phyloP scores from a whole-genome alignment of 2,888 invertebrate genomes.

The Calameuta pallipes region DNA sequence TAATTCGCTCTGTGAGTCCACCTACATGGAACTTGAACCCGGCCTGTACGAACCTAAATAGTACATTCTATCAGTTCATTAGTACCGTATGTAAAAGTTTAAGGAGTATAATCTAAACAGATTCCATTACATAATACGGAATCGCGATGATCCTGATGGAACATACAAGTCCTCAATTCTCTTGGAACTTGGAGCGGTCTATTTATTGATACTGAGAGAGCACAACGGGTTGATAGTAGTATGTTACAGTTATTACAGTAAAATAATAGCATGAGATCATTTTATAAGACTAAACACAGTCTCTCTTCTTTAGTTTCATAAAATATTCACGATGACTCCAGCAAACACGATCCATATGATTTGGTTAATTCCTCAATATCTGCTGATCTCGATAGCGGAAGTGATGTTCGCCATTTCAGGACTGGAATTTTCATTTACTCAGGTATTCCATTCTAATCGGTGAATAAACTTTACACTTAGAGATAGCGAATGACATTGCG shows the following conservation, averaged over 20 bases:
- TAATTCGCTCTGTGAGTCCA: conserved; percentile 69
- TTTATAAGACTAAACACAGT: conserved; percentile 8
- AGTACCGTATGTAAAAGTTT: neutral
- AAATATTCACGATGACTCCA: conserved; percentile 72
- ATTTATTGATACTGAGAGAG: conserved; percentile 69
- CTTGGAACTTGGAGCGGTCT: conserved; percentile 68
- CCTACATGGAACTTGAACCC: conserved; percentile 72
- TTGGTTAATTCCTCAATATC: conserved; percentile 84
- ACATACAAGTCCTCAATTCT: conserved; percentile 18
- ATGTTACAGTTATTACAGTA: conserved; percentile 16
- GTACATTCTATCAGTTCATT: neutral
- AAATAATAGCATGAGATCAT: neutral
- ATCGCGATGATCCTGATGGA: conserved; percentile 18
- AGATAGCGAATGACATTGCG: neutral
- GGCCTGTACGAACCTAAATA: conserved; percentile 67
- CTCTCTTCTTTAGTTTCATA: conserved; percentile 63
- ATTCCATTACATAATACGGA: conserved; percentile 30
- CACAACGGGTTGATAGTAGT: conserved; percentile 62
- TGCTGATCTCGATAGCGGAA: conserved; percentile 83
- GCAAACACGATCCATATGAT: conserved; percentile 77
- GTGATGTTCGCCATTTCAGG: conserved; percentile 87
- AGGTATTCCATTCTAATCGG: conserved; percentile 66
- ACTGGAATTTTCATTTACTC: conserved; percentile 84
- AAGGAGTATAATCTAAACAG: conserved; percentile 13
- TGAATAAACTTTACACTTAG: neutral